These are phyloP conservation scores for Hemistola chrysoprasaria DNA, from an alignment of 2,888 invertebrate species.

Conservation along the genomic window DNA sequence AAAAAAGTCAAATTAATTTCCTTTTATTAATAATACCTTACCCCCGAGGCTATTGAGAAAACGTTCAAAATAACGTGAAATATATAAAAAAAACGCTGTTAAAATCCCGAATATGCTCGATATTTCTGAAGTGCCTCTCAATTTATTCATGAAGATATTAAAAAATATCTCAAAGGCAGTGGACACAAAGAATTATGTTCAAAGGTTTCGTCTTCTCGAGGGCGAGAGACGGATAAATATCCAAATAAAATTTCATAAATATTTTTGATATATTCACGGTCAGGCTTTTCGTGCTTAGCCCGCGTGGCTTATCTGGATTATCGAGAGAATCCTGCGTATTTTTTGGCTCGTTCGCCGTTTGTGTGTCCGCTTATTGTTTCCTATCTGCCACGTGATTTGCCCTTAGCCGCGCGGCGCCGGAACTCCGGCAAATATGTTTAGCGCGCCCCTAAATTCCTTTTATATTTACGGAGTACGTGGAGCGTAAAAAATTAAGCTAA, in stretches of 20 bases:
- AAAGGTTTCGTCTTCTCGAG: conserved; percentile 36
- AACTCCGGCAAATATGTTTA: conserved; percentile 61
- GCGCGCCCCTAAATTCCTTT: conserved; percentile 55
- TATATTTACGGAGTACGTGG: conserved; percentile 53
- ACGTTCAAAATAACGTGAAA: neutral
- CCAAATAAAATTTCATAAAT: conserved; percentile 71
- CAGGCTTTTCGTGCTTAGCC: conserved; percentile 72
- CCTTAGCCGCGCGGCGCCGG: conserved; percentile 32
- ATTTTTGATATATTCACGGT: conserved; percentile 78
- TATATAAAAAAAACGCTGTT: neutral
- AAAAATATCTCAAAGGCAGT: conserved; percentile 18
- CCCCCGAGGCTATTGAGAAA: too few species aligned
- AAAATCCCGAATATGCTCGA: neutral
- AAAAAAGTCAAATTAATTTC: too few species aligned
- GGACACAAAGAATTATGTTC: conserved; percentile 24
- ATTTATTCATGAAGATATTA: conserved; percentile 22
- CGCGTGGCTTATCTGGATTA: conserved; percentile 79
- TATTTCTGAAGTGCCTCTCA: conserved; percentile 13
- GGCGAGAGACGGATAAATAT: conserved; percentile 54
- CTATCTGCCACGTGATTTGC: conserved; percentile 59
- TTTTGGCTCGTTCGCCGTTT: conserved; percentile 67
- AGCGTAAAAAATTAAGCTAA: conserved; percentile 51
- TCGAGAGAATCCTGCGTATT: conserved; percentile 68
- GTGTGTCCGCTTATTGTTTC: conserved; percentile 68
- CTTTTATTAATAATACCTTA: too few species aligned